A percentile compares a stretch with the other conserved stretches of the same genome.
Conservation (phyloP, 2,797 vertebrate genomes). For the Lagodon rhomboides region DNA sequence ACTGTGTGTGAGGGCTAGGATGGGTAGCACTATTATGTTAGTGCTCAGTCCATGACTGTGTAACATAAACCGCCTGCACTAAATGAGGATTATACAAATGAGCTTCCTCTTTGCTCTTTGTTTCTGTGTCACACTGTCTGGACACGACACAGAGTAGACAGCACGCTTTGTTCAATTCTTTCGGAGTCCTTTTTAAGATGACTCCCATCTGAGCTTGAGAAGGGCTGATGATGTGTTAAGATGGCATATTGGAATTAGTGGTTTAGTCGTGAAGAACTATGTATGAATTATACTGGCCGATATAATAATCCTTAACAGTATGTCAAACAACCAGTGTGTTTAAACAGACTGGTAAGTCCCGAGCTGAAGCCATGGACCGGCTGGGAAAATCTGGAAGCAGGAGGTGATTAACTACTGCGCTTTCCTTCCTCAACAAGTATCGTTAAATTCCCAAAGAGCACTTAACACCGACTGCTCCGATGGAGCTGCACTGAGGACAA, state of each 20-base stretch:
- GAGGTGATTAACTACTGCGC: slow-evolving; percentile 27
- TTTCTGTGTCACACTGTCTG: slow-evolving; percentile 42
- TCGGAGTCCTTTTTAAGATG: slow-evolving; percentile 18
- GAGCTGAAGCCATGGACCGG: slow-evolving; percentile 10
- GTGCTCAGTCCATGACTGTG: slow-evolving; percentile 70
- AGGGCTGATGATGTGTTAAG: neutral
- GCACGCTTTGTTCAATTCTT: slow-evolving; percentile 21
- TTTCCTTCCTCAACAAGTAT: slow-evolving; percentile 30
- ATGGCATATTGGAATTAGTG: neutral
- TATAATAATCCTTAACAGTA: slow-evolving; percentile 12
- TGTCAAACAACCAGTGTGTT: slow-evolving; percentile 19
- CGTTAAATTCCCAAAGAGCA: slow-evolving; percentile 20
- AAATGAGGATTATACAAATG: slow-evolving; percentile 81
- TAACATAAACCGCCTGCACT: slow-evolving; percentile 72
- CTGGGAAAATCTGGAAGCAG: slow-evolving; percentile 20
- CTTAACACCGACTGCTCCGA: slow-evolving; percentile 7
- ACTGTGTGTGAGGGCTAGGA: slow-evolving; percentile 69
- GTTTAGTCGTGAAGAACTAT: slow-evolving; percentile 12
- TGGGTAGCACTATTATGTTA: slow-evolving; percentile 70
- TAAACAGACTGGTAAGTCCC: slow-evolving; percentile 11
- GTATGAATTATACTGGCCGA: slow-evolving; percentile 9
- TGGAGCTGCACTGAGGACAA: slow-evolving; percentile 10
- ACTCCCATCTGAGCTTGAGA: slow-evolving; percentile 18
- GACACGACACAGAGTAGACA: slow-evolving; percentile 32
- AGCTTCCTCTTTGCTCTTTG: slow-evolving; percentile 67